Evolutionary conservation across 2,113 vertebrate genomes (phyloP), one percentile per base, ranked within the genome.

Genomic region (Numenius arquata): DNA sequence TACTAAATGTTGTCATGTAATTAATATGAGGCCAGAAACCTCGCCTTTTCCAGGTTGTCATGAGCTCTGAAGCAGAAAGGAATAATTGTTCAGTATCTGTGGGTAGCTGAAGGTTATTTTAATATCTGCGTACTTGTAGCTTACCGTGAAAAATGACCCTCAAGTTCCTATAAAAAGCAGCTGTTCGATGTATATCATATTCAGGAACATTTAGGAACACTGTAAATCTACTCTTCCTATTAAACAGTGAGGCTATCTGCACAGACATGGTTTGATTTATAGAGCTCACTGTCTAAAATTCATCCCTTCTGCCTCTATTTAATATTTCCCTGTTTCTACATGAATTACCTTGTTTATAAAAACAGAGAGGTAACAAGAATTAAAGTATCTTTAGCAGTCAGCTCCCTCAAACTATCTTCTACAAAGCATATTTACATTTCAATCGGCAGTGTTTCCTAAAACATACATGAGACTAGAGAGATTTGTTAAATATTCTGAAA

Each of bases 61-160:
- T 25, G 45, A 91, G 58, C 82, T 86, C 82, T 90, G 82, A 88
- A 93, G 94, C 56, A 95, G 70, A 91, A 94, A 84, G 67, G 12
- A 95, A 36, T 66, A 95, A 89, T 67, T 86, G 68, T 74, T 87
- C 11, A 6, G 53, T 76, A 19, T 40, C 94, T 89, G 32, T 79
- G 38, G 40, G 80, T 41, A 95, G 90, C 76, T 56, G 89, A 95
- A 95, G 74, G 84, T 89, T 95, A 89, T 93, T 96, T 95, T 94
- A 85, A 95, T 81, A 88, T 48, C 87, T 52, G 47, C 3, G 1
- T 77, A 56, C 23, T 85, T 93, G 48, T 43, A 59, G 87, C 50
- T 95, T 38, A 47, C 53, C 12, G n/a, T 59, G 71, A 96, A 94
- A 96, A 96, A 93, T 0, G 17, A 88, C 58, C 56, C 66, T 76